Evolutionary conservation across 2,113 vertebrate genomes (phyloP), one percentile per base, ranked within the genome.

Genomic region (Phaethon lepturus): DNA sequence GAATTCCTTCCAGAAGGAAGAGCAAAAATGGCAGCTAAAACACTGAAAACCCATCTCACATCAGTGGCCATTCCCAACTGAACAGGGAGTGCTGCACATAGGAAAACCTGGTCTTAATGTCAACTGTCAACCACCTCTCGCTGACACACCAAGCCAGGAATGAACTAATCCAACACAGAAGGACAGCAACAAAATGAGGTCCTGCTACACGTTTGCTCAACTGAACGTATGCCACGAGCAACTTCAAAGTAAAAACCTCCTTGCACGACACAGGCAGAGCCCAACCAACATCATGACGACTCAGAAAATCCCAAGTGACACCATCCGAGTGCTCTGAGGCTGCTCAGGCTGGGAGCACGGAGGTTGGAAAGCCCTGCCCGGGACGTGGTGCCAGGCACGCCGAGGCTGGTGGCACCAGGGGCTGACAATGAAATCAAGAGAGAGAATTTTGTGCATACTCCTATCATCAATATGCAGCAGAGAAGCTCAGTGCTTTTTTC

Each of bases 191-290:
- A 47, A 77, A 94, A 74, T 59, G 90, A 89, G 63, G 53, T 62
- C 74, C 87, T 6, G 15, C 83, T 81, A 64, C 64, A 29, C 2
- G 19, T 94, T 80, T 82, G 28, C 84, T 85, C 74, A 66, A 86
- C 25, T 45, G 84, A 94, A 93, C 67, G 17, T 1, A 23, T 16
- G 71, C 81, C 91, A 97, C 89, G 80, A 96, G 74, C 3, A 1
- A 95, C 88, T 97, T 96, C 94, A 95, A 97, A 97, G 91, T 10
- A 29, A 90, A 95, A 58, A 6, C 3, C 19, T 76, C 84, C 74
- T 93, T 93, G 71, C 94, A 77, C 11, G 49, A 93, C 73, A 88
- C 12, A 4, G 4, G 28, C 85, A 73, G 67, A 77, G 64, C 55
- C 31, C 80, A 77, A 67, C 26, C n/a, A 63, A 59, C 3, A 0